Conservation (phyloP, 2,113 vertebrate genomes). For the Prochilodus magdalenae region DNA sequence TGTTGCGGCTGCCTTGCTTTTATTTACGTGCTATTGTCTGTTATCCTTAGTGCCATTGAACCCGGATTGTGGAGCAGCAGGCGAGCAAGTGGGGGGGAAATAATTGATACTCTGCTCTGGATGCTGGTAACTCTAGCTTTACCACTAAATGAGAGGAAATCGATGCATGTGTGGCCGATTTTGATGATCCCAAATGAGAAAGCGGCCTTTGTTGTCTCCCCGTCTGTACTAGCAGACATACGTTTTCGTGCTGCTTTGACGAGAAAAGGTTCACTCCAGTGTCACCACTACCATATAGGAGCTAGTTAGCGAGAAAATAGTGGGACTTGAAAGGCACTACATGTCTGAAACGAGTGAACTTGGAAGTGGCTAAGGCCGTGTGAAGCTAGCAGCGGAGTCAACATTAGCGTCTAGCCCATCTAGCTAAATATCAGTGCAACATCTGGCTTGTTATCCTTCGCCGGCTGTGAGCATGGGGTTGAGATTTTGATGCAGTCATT, state of each 20-base stretch:
- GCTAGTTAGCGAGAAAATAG: not conserved
- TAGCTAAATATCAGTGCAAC: not conserved
- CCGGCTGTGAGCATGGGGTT: not conserved
- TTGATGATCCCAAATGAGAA: not conserved
- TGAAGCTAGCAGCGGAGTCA: not conserved
- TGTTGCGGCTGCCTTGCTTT: conserved; percentile 63
- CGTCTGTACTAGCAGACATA: not conserved
- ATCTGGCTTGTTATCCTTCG: not conserved
- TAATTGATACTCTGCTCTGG: conserved; percentile 74
- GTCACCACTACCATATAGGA: not conserved
- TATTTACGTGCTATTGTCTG: conserved; percentile 64
- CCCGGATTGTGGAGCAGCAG: conserved; percentile 55
- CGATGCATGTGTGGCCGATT: conserved; percentile 43
- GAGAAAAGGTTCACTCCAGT: not conserved
- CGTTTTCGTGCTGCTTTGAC: not conserved
- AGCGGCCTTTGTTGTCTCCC: not conserved
- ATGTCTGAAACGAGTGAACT: not conserved
- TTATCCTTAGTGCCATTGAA: conserved; percentile 68
- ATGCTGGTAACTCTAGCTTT: conserved; percentile 59
- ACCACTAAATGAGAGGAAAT: conserved; percentile 61
- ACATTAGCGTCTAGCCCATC: not conserved
- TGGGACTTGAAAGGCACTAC: not conserved
- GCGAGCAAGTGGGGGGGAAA: conserved; percentile 51
- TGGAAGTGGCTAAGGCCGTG: not conserved
- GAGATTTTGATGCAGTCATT: no score